These are phyloP conservation scores for Delphinus delphis DNA, from an alignment of 2,113 vertebrate species.

Conservation along the genomic window DNA sequence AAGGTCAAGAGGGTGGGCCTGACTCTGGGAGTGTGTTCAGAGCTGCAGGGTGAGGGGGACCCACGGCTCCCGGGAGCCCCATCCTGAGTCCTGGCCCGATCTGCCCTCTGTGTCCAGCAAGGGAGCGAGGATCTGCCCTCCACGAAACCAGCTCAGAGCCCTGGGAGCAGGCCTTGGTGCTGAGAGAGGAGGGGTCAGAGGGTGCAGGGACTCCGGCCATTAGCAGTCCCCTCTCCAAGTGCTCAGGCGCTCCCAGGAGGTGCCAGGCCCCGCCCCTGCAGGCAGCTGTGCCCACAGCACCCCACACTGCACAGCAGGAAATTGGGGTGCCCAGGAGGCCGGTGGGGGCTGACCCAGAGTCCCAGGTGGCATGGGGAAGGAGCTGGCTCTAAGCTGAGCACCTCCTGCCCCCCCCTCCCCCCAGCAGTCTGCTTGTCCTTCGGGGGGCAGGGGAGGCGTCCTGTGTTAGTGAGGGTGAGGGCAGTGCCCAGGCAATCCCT, in stretches of 20 bases:
- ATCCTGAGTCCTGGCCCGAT: background rate
- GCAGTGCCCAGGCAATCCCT: background rate
- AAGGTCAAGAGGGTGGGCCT: background rate
- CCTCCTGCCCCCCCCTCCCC: rapidly evolving
- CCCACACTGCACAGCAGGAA: background rate
- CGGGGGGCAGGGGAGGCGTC: background rate
- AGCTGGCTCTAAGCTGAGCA: too few relatives aligned
- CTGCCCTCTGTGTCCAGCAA: background rate
- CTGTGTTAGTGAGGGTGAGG: background rate
- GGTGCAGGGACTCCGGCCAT: rapidly evolving
- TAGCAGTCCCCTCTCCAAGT: rapidly evolving
- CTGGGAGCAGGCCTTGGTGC: too few relatives aligned
- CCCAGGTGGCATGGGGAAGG: background rate
- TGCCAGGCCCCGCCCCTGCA: rapidly evolving
- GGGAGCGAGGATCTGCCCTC: background rate
- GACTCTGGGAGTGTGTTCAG: background rate
- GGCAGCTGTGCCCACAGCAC: rapidly evolving
- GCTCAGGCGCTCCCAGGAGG: background rate
- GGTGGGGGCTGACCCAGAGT: too few relatives aligned
- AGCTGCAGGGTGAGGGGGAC: rapidly evolving
- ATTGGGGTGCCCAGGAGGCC: background rate
- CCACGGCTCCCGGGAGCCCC: too few relatives aligned
- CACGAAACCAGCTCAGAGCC: background rate
- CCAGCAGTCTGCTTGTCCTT: background rate
- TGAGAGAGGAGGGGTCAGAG: background rate